Base-by-base conservation (phyloP, 2,797 vertebrate genomes). In the Phrynocephalus guinanensis region DNA sequence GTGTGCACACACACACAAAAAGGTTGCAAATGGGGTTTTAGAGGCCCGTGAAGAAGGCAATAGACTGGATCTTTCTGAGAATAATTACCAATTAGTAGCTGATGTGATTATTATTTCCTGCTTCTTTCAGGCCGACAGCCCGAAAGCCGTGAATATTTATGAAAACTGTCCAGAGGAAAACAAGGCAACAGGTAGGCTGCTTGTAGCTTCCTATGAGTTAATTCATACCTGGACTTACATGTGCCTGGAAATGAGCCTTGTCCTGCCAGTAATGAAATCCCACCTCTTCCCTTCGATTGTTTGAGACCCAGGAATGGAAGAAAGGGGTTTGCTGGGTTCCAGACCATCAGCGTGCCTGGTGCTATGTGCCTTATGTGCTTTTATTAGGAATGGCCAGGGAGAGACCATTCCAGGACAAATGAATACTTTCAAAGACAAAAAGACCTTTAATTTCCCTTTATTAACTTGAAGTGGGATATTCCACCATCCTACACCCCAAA, bases 111-210 rank as follows among this genome's bases (percentile, higher is more conserved):
- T 89, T 83, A 93, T 89, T 83, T 90, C 48, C 84, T 89, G 50
- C 1, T 95, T 94, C 60, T 91, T 95, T 79, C 96, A 99, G 98
- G 94, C 96, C 82, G 95, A 92, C 90, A 97, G 91, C 84, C 93
- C 96, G 38, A 94, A 86, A 50, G 93, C 96, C 90, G 93, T 95
- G 93, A 96, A 94, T 6, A 92, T 97, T 73, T 98, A 98, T 83
- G 98, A 98, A 96, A 99, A 99, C 94, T 98, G 97, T 93, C 95
- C 97, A 92, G 96, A 97, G 85, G 95, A 95, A 85, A 93, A 87
- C 87, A 93, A 90, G 85, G 82, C 86, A 70, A 0, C 82, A 90
- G 97, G 97, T 97, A 96, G 30, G 97, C 95, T 82, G 3, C 89
- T 24, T 86, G 3, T 87, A 84, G 88, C 1, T 90, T 22, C 28